These are phyloP conservation scores for Helogale parvula DNA, from an alignment of 2,113 vertebrate genomes.

Conservation along the genomic window DNA sequence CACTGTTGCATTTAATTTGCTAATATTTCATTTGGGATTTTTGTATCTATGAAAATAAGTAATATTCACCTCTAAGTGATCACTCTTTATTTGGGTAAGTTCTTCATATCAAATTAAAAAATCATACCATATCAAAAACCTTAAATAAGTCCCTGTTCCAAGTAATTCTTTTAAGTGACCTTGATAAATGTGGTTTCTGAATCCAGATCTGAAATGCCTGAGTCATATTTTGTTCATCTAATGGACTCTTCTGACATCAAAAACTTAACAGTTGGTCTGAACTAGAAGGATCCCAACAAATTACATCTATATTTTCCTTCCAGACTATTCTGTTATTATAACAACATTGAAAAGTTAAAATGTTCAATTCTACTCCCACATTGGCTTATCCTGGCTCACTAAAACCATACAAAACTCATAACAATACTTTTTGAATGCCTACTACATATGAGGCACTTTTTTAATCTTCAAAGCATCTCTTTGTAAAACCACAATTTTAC, in stretches of 20 bases:
- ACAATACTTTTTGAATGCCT: background rate
- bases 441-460: background rate
- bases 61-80: background rate
- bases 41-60: background rate
- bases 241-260: background rate
- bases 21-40: constrained; percentile 1
- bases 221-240: background rate
- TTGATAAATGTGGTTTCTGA: background rate
- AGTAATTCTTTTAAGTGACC: background rate
- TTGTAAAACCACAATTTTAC: background rate
- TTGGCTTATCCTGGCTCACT: background rate
- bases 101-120: background rate
- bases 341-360: background rate
- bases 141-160: background rate
- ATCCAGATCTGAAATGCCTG: background rate
- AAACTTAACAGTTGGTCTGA: background rate
- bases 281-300: background rate
- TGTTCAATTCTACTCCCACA: background rate
- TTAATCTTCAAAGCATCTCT: background rate
- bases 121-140: background rate
- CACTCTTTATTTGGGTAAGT: background rate
- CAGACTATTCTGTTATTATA: background rate
- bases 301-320: background rate
- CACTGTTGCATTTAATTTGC: background rate
- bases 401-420: background rate